Evolutionary conservation across 2,888 invertebrate species (phyloP).

Genomic region (Trichopria drosophilae): DNA sequence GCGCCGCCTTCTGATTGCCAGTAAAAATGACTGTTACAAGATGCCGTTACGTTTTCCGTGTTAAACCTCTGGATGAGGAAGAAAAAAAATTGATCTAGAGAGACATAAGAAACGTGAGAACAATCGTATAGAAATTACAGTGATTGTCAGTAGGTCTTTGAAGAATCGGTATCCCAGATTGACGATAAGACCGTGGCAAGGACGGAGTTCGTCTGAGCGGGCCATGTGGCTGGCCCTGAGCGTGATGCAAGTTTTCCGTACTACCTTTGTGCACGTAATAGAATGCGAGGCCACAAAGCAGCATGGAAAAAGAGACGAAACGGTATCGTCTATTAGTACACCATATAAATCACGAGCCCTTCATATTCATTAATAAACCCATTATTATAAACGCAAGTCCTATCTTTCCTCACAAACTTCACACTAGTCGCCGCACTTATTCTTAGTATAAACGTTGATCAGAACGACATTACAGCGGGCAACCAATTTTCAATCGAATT

Average conservation of each 20-base stretch:
- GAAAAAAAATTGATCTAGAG: slow-evolving; percentile 18
- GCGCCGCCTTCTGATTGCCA: no score
- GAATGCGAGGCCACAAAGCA: slow-evolving; percentile 48
- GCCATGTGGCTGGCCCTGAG: slow-evolving; percentile 54
- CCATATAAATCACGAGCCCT: no score
- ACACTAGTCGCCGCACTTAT: no score
- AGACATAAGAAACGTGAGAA: slow-evolving; percentile 11
- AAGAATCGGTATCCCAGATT: slow-evolving; percentile 66
- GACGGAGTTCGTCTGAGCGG: slow-evolving; percentile 65
- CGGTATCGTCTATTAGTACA: slow-evolving; percentile 15
- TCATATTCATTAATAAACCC: no score
- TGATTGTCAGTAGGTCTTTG: slow-evolving; percentile 57
- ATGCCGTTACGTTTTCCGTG: no score
- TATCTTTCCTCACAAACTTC: no score
- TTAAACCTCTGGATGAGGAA: slow-evolving; percentile 18
- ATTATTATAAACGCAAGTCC: no score
- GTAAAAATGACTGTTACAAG: no score
- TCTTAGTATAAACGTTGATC: no score
- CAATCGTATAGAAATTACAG: slow-evolving; percentile 48
- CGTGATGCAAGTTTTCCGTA: slow-evolving; percentile 64
- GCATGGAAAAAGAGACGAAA: slow-evolving; percentile 49
- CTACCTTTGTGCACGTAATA: slow-evolving; percentile 60
- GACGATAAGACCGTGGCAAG: slow-evolving; percentile 65
- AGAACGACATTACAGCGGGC: no score
- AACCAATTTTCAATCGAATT: no score